Evolutionary conservation across 2,888 invertebrate species (phyloP).

Genomic region (Leuctra nigra): DNA sequence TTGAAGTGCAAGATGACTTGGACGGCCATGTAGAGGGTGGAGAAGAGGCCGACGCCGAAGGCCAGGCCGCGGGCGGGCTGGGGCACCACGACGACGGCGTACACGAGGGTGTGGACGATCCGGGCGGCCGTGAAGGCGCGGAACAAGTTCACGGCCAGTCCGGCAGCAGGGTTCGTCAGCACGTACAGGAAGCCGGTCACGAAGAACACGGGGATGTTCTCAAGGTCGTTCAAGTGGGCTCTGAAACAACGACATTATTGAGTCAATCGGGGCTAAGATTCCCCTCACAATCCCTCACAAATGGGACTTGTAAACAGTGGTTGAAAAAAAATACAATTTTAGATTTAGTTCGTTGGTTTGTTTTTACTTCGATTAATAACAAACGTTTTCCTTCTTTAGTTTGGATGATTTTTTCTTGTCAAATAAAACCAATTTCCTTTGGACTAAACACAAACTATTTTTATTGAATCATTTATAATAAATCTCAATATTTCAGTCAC

Average conservation of each 20-base stretch:
- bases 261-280: not conserved
- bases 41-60: slow-evolving; percentile 41
- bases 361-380: too few relatives aligned
- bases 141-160: slow-evolving; percentile 48
- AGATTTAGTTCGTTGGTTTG: too few relatives aligned
- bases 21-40: slow-evolving; percentile 47
- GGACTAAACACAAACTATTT: too few relatives aligned
- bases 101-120: slow-evolving; percentile 56
- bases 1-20: slow-evolving; percentile 26
- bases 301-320: too few relatives aligned
- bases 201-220: slow-evolving; percentile 62
- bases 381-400: too few relatives aligned
- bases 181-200: slow-evolving; percentile 53
- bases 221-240: slow-evolving; percentile 64
- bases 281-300: too few relatives aligned
- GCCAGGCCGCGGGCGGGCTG: slow-evolving; percentile 49
- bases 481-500: too few relatives aligned
- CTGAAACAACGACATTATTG: slow-evolving; percentile 37
- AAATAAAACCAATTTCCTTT: too few relatives aligned
- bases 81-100: slow-evolving; percentile 52
- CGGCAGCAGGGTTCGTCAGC: slow-evolving; percentile 48
- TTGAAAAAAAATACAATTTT: too few relatives aligned
- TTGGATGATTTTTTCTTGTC: too few relatives aligned
- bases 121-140: slow-evolving; percentile 50
- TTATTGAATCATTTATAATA: too few relatives aligned